Evolutionary conservation across 2,797 vertebrate genomes (phyloP).

Genomic region (Acrossocheilus fasciatus): DNA sequence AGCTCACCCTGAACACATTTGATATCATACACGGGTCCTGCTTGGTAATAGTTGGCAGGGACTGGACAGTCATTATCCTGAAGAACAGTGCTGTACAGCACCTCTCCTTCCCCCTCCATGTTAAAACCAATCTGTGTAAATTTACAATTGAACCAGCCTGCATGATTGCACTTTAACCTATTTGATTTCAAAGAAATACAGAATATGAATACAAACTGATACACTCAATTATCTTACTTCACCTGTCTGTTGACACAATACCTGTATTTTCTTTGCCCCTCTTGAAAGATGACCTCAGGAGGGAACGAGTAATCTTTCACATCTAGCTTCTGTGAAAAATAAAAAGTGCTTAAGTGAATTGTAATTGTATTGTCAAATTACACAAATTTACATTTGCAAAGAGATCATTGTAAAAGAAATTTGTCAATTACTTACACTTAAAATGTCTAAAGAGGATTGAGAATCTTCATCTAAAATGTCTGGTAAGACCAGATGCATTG

Average conservation of each 20-base stretch:
- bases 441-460: background rate
- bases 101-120: conserved; percentile 22
- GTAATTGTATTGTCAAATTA: background rate
- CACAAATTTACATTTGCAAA: background rate
- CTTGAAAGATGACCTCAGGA: background rate
- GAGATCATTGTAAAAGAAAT: background rate
- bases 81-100: conserved; percentile 18
- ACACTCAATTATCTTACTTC: too few relatives aligned
- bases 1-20: conserved; percentile 38
- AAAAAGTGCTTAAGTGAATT: background rate
- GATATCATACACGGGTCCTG: conserved; percentile 48
- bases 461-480: background rate
- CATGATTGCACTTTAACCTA: conserved; percentile 10
- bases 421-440: background rate
- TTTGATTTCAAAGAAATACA: background rate
- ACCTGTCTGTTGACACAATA: background rate
- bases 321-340: conserved; percentile 1
- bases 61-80: background rate
- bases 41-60: conserved; percentile 22
- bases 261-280: conserved; percentile 20
- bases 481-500: conserved; percentile 40
- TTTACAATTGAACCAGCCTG: conserved; percentile 32
- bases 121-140: conserved; percentile 30
- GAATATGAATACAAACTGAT: background rate
- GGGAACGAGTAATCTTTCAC: background rate